Conservation (phyloP, 2,113 vertebrate species). For the Apus apus region DNA sequence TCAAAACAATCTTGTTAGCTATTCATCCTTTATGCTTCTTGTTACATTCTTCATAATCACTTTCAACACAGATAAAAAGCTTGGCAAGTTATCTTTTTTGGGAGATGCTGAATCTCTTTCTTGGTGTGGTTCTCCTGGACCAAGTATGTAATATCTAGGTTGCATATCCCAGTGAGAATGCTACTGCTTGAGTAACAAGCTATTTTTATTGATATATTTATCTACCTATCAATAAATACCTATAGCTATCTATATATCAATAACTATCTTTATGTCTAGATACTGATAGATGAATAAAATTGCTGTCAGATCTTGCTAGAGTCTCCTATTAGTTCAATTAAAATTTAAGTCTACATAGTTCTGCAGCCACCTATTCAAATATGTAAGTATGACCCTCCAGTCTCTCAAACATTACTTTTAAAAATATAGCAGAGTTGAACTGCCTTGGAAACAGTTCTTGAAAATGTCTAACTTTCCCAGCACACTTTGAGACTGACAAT, state of each 20-base stretch:
- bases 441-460: not conserved
- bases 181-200: not conserved
- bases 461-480: not conserved
- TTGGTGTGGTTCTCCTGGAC: not conserved
- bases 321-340: not conserved
- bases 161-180: not conserved
- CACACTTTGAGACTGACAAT: not conserved
- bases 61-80: not conserved
- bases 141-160: not conserved
- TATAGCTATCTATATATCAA: not conserved
- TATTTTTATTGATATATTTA: not conserved
- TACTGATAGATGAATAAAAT: accelerated
- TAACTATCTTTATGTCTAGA: not conserved
- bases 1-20: not conserved
- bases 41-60: not conserved
- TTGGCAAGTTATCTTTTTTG: not conserved
- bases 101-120: not conserved
- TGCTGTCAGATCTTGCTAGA: not conserved
- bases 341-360: not conserved
- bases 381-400: not conserved
- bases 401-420: not conserved
- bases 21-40: not conserved
- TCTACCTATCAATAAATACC: not conserved
- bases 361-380: not conserved
- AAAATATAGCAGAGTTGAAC: not conserved